phyloP scores from a whole-genome alignment of 2,113 vertebrate genomes.

The Martes martes region DNA sequence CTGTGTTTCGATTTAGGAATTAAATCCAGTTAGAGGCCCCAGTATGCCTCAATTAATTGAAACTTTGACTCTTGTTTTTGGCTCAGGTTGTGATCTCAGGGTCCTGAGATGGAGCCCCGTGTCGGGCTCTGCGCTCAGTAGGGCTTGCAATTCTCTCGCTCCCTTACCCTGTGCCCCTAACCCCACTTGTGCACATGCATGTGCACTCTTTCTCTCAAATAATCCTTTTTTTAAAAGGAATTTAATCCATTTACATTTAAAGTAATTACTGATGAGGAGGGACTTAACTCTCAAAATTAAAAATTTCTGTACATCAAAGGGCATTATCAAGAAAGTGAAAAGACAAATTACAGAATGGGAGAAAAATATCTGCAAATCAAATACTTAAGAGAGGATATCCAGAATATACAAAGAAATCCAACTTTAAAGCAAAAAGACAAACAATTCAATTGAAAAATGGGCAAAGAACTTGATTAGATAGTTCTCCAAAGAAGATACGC shows the following conservation, averaged over 20 bases:
- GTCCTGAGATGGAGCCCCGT: background rate
- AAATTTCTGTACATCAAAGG: background rate
- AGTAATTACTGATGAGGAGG: background rate
- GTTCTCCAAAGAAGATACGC: background rate
- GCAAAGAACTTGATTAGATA: background rate
- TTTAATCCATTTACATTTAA: background rate
- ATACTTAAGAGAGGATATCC: background rate
- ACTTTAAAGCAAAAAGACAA: background rate
- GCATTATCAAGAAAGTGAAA: background rate
- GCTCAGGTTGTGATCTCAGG: background rate
- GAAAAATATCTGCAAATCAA: background rate
- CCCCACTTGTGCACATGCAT: background rate
- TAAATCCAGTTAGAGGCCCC: background rate
- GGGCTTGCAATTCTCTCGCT: background rate
- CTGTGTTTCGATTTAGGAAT: background rate
- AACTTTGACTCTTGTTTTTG: background rate
- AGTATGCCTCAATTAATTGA: background rate
- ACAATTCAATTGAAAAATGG: background rate
- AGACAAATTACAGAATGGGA: background rate
- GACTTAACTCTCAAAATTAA: background rate
- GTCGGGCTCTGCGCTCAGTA: accelerated
- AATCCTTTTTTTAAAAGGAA: background rate
- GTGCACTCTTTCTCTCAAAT: background rate
- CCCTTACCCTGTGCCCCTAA: background rate
- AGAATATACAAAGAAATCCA: background rate